Base-by-base conservation (phyloP, 1,140 invertebrate genomes). In the Plutomurus gul region DNA sequence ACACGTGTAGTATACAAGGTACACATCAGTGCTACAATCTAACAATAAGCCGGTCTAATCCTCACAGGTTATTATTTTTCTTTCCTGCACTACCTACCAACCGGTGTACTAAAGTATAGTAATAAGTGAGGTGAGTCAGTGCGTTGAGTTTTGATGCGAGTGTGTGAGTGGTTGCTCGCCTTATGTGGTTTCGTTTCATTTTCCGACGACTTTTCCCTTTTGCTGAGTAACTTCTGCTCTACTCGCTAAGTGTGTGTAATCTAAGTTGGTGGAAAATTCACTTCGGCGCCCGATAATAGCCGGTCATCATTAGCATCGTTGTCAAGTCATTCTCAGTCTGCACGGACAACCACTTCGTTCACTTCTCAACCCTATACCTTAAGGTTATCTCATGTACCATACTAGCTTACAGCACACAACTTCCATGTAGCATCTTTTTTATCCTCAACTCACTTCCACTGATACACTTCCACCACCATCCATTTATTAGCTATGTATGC, bases 231-330 rank as follows among this genome's bases (percentile, higher is more conserved):
- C 18, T 40, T 46, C 70, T 72, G 40, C 36, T 72, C 39, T 72
- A 20, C 70, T 40, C 18, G 18, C 27, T 39, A 40, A 72, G 70
- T 39, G 70, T n/a, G n/a, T 40, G 40, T 72, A 72, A 72, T 40
- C 36, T 72, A 43, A 72, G 70, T 40, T 72, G 70, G 70, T 72
- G 70, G 70, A 72, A 43, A 72, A 72, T 72, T 46, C 70, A 40
- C 37, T 33, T 30, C 72, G 72, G 72, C 72, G 72, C 72, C 72
- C 72, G 72, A 74, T 74, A 74, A 74, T 74, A 74, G 72, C 36
- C 36, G 39, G 22, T 49, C 40, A 74, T 49, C 72, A 49, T 74
- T 72, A 72, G 70, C 72, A 49, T 74, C 72, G 46, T 74, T 74
- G 46, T 49, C 46, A 74, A 46, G 72, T 74, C 72, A 33, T 49